phyloP scores from a whole-genome alignment of 2,113 vertebrate species.

The Neotoma lepida region DNA sequence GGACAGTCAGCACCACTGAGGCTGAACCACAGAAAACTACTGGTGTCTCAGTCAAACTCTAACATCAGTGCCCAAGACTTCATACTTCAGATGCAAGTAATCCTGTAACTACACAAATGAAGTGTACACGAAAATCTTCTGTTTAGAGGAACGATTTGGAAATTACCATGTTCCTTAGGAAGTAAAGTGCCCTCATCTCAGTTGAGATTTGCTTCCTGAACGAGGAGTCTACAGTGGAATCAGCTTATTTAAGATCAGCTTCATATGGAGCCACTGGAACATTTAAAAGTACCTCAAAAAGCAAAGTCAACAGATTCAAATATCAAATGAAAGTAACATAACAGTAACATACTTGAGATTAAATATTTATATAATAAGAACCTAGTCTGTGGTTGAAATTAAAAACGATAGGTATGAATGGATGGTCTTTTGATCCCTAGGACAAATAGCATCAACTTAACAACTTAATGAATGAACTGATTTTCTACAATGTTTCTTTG shows the following conservation, averaged over 20 bases:
- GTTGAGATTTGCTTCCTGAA: background rate
- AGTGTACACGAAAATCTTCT: background rate
- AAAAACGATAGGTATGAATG: background rate
- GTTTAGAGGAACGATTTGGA: background rate
- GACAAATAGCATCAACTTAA: background rate
- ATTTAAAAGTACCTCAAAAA: background rate
- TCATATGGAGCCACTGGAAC: background rate
- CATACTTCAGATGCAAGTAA: background rate
- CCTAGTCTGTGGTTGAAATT: background rate
- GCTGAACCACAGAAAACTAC: background rate
- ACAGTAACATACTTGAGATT: background rate
- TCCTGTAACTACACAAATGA: background rate
- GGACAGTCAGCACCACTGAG: background rate
- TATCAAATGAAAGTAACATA: slow-evolving; percentile 2
- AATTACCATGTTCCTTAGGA: background rate
- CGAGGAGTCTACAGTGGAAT: background rate
- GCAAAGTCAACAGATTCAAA: background rate
- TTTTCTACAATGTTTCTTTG: background rate
- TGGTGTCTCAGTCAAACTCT: background rate
- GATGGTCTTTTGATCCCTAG: background rate
- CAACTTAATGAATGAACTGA: background rate
- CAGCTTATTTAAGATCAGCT: background rate
- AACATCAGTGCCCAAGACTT: background rate
- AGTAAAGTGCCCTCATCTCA: background rate
- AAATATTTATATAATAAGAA: background rate